Base-by-base conservation (phyloP, 2,797 vertebrate species). In the Coregonus ussuriensis region DNA sequence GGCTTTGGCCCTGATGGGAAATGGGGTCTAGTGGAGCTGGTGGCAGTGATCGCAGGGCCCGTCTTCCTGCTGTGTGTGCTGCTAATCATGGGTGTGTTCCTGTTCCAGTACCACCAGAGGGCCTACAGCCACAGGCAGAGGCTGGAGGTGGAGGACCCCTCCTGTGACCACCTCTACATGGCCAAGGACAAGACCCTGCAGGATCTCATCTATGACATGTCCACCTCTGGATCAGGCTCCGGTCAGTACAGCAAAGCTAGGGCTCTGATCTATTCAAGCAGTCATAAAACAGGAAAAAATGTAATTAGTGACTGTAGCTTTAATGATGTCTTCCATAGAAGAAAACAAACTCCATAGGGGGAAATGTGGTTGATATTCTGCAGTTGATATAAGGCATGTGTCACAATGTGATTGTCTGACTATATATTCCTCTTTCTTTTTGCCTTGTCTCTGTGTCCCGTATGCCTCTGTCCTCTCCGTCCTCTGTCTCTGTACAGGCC, bases 221-320 rank as follows among this genome's bases (percentile, higher is more conserved):
- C 97, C 90, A 98, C 97, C 0, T 98, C 97, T 5, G 97, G 97
- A 70, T 99, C 97, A 2, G 97, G 97, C 81, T 99, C 97, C 82
- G 97, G 97, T 99, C 71, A 88, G 92, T 84, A 5, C 0, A 1
- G 13, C 3, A n/a, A 21, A 2, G 31, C 29, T 4, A 4, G 62
- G 7, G 62, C 9, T 65, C 62, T 31, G 56, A 59, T 18, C 56
- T 21, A n/a, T 21, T 59, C 5, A 21, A 54, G 41, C 41, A 47
- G 41, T 47, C 41, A 47, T 9, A 47, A 47, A 47, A 47, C 41
- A 47, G 41, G 41, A 3, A 13, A 13, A 47, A 47, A 47, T 11
- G 9, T 3, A 9, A 47, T 47, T 11, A 47, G 41, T 47, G 41
- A 3, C 41, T 47, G 41, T 47, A 47, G 41, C 41, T 47, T 47